A percentile compares a stretch with the other conserved stretches of the same genome.
These are phyloP conservation scores for Tipula vernalis DNA, from an alignment of 2,888 invertebrate genomes.

Conservation along the genomic window DNA sequence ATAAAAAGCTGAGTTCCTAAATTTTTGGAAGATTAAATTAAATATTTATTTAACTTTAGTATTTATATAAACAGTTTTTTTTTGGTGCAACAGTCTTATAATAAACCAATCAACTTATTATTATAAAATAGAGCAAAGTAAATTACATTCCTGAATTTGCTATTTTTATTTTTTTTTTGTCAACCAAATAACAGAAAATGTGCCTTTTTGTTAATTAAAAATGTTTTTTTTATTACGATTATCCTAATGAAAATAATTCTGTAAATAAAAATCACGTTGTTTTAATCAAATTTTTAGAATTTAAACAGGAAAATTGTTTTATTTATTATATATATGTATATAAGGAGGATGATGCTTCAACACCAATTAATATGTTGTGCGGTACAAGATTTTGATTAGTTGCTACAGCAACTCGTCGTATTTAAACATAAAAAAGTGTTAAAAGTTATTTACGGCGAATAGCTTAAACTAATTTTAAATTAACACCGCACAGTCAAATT, in stretches of 20 bases:
- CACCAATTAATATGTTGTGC: not conserved
- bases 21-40: no score
- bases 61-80: not conserved
- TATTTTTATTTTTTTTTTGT: not conserved
- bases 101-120: not conserved
- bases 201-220: not conserved
- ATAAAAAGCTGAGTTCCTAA: no score
- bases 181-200: not conserved
- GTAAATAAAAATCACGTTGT: not conserved
- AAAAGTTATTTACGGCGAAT: no score
- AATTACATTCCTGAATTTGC: not conserved
- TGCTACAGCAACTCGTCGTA: not conserved
- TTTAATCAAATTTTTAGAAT: not conserved
- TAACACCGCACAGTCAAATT: no score
- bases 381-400: not conserved
- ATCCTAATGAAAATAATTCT: not conserved
- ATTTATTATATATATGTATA: not conserved
- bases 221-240: not conserved
- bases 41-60: not conserved
- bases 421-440: not conserved
- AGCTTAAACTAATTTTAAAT: no score
- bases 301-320: not conserved
- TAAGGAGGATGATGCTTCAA: not conserved
- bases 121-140: not conserved
- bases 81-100: not conserved